These are phyloP conservation scores for Geothlypis trichas DNA, from an alignment of 2,113 vertebrate genomes.

Conservation along the genomic window DNA sequence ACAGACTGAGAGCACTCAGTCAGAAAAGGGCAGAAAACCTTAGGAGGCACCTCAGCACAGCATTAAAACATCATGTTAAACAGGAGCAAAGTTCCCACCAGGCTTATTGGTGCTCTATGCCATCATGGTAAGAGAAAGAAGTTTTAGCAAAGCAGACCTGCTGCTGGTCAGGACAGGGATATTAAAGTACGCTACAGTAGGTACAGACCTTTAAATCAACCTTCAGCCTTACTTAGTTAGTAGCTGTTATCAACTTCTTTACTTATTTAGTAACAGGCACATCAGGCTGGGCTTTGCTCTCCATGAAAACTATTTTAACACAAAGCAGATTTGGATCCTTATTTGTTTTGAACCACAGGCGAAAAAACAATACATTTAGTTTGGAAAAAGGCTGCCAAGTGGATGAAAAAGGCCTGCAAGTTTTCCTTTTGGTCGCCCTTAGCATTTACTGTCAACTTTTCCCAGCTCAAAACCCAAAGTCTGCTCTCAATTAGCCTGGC, in stretches of 20 bases:
- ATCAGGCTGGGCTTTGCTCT: not conserved
- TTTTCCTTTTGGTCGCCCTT: slow-evolving; percentile 35
- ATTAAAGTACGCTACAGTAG: not conserved
- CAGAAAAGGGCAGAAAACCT: not conserved
- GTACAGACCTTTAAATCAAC: not conserved
- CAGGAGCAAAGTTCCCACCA: not conserved
- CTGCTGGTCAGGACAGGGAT: not conserved
- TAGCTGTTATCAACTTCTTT: not conserved
- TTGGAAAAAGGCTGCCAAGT: slow-evolving; percentile 28
- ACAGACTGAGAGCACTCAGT: not conserved
- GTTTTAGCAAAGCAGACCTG: not conserved
- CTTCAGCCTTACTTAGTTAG: not conserved
- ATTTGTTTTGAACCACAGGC: slow-evolving; percentile 35
- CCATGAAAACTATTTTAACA: slow-evolving; percentile 33
- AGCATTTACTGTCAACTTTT: slow-evolving; percentile 46
- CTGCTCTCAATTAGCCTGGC: slow-evolving; percentile 52
- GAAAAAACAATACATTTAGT: not conserved
- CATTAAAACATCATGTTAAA: not conserved
- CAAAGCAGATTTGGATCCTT: slow-evolving; percentile 37
- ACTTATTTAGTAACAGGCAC: not conserved
- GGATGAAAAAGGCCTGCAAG: slow-evolving; percentile 47
- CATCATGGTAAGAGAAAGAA: not conserved
- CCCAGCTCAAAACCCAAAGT: not conserved
- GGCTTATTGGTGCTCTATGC: not conserved
- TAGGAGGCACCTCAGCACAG: not conserved